A percentile compares a stretch with the other conserved stretches of the same genome.
These are phyloP conservation scores for Oscheius sp. DNA, from an alignment of 2,888 invertebrate species.

Conservation along the genomic window DNA sequence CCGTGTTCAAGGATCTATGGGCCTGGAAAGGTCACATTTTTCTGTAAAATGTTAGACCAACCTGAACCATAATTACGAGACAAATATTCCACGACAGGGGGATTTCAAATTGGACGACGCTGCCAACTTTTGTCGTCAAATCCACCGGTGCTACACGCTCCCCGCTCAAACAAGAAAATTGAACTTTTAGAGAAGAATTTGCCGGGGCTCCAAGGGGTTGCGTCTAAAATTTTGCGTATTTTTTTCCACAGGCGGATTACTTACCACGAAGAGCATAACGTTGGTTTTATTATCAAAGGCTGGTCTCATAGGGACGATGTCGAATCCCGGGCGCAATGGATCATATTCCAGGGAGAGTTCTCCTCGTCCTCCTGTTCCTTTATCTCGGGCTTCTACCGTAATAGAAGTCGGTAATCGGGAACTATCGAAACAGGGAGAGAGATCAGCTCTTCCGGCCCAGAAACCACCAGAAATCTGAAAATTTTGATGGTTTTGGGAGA, in stretches of 20 bases:
- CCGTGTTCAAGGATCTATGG: not conserved
- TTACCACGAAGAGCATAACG: slow-evolving; percentile 40
- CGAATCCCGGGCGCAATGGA: slow-evolving; percentile 49
- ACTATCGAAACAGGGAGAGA: slow-evolving; percentile 11
- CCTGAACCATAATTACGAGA: slow-evolving; percentile 32
- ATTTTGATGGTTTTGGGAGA: not conserved
- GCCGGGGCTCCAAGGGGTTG: slow-evolving; percentile 5
- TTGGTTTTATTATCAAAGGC: slow-evolving; percentile 30
- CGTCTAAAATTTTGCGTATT: slow-evolving; percentile 19
- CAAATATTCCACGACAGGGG: slow-evolving; percentile 24
- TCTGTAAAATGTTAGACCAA: not conserved
- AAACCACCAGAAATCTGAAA: slow-evolving; percentile 15
- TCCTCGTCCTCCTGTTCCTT: slow-evolving; percentile 48
- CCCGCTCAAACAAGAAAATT: slow-evolving; percentile 26
- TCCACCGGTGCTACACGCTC: not conserved
- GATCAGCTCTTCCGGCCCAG: slow-evolving; percentile 7
- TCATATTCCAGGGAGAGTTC: slow-evolving; percentile 44
- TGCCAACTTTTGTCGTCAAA: not conserved
- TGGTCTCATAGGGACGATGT: slow-evolving; percentile 52
- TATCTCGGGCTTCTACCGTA: slow-evolving; percentile 46
- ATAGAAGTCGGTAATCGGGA: slow-evolving; percentile 15
- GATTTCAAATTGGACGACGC: slow-evolving; percentile 21
- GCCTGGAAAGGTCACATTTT: not conserved
- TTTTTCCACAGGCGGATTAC: slow-evolving; percentile 9
- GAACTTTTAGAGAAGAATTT: slow-evolving; percentile 18